Conservation (phyloP, 2,888 invertebrate species). For the Amaurobius ferox region DNA sequence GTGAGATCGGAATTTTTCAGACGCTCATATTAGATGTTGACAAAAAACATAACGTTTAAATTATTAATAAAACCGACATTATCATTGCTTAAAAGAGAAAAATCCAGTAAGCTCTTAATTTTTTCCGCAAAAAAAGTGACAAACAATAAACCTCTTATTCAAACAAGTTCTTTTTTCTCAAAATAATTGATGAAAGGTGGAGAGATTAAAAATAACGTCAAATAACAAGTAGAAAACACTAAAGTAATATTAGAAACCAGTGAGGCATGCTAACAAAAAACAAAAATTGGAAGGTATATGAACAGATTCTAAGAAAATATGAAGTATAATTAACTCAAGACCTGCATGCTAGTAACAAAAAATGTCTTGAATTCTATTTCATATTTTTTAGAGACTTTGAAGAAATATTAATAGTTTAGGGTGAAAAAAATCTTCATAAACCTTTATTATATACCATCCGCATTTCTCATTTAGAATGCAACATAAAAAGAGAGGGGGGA, state of each 20-base stretch:
- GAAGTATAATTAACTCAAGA: conserved; percentile 30
- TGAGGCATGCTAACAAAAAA: not conserved
- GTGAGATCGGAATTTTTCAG: too few species aligned
- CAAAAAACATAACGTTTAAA: not conserved
- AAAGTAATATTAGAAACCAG: not conserved
- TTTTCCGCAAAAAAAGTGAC: not conserved
- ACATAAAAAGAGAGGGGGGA: not conserved
- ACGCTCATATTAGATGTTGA: too few species aligned
- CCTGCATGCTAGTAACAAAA: not conserved
- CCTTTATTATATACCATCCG: not conserved
- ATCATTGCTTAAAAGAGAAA: not conserved
- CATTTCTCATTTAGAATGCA: not conserved
- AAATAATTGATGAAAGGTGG: not conserved
- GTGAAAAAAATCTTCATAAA: not conserved
- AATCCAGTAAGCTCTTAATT: not conserved
- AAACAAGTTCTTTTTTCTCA: not conserved
- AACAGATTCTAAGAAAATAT: conserved; percentile 19
- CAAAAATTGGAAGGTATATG: not conserved
- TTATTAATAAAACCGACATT: not conserved
- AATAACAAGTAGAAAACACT: not conserved
- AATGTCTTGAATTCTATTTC: not conserved
- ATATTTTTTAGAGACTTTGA: not conserved
- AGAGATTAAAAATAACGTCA: not conserved
- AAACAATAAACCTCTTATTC: not conserved
- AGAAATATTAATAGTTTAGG: conserved; percentile 3